Evolutionary conservation across 1,140 invertebrate species (phyloP).

Genomic region (Neocloeon triangulifer): DNA sequence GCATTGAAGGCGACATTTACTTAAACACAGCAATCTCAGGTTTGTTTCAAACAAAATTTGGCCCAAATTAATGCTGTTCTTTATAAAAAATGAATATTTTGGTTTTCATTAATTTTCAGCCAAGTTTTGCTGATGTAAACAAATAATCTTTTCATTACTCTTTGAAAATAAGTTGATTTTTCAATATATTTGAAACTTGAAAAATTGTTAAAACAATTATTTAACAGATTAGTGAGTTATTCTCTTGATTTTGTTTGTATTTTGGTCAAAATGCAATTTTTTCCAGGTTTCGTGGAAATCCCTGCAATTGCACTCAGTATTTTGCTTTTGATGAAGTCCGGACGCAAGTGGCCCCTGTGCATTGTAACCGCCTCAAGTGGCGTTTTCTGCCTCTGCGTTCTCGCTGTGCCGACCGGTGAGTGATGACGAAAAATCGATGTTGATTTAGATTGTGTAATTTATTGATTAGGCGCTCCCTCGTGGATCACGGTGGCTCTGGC

Average conservation of each 20-base stretch:
- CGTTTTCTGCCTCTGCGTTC: slow-evolving; percentile 31
- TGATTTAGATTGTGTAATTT: too few relatives aligned
- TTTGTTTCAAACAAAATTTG: slow-evolving; percentile 16
- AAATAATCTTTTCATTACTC: too few relatives aligned
- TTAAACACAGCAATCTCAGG: slow-evolving; percentile 27
- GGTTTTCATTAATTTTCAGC: too few relatives aligned
- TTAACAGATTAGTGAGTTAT: too few relatives aligned
- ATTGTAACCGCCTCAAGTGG: slow-evolving; percentile 36
- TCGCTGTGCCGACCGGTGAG: slow-evolving; percentile 2
- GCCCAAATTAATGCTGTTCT: background rate
- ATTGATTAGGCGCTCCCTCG: slow-evolving; percentile 17
- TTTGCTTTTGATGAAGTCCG: slow-evolving; percentile 38
- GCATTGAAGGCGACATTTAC: slow-evolving; percentile 44
- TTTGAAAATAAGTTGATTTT: too few relatives aligned
- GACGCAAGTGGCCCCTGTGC: slow-evolving; percentile 38
- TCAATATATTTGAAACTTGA: too few relatives aligned
- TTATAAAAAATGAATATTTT: too few relatives aligned
- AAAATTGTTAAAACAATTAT: too few relatives aligned
- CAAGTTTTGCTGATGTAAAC: too few relatives aligned
- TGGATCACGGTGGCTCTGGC: slow-evolving; percentile 36
- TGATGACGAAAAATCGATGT: background rate
- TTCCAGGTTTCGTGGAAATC: slow-evolving; percentile 42
- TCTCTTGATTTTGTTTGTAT: too few relatives aligned
- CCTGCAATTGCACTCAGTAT: slow-evolving; percentile 48
- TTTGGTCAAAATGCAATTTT: too few relatives aligned